These are phyloP conservation scores for Romanogobio albipinnatus DNA, from an alignment of 2,113 vertebrate species.

Conservation along the genomic window DNA sequence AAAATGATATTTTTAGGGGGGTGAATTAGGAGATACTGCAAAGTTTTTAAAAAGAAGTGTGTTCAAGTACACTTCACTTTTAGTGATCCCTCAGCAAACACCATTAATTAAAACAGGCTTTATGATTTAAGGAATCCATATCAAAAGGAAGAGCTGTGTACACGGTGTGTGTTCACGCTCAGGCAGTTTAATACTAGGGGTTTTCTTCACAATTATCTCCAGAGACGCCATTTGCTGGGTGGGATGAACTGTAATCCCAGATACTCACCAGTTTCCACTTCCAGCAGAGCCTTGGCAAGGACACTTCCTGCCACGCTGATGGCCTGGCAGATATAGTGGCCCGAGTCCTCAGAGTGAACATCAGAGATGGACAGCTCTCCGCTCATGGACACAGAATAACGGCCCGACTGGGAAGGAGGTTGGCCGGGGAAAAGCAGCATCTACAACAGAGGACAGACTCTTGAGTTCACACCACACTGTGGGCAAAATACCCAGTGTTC, in stretches of 20 bases:
- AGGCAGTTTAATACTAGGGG: constrained; percentile 7
- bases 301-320: constrained; percentile 97
- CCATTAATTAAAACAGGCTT: constrained; percentile 1
- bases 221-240: constrained; percentile 54
- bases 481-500: constrained; percentile 9
- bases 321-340: constrained; percentile 97
- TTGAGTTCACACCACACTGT: constrained; percentile 22
- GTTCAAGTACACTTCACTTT: not conserved
- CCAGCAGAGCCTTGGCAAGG: constrained; percentile 92
- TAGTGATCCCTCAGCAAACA: not conserved
- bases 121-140: not conserved
- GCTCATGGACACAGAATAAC: constrained; percentile 93
- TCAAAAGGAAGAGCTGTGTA: not conserved
- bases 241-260: constrained; percentile 33
- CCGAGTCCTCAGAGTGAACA: constrained; percentile 91
- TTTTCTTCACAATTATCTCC: constrained; percentile 28
- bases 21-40: not conserved
- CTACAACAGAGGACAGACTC: constrained; percentile 67
- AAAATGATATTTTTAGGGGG: not conserved
- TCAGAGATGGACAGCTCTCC: constrained; percentile 93
- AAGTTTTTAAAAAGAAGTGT: not conserved
- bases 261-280: constrained; percentile 92
- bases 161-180: not conserved
- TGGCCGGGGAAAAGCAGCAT: constrained; percentile 95
- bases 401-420: constrained; percentile 89